A percentile compares a stretch with the other conserved stretches of the same genome.
Conservation (phyloP, 1,140 invertebrate genomes). For the Stegodyphus dumicola region DNA sequence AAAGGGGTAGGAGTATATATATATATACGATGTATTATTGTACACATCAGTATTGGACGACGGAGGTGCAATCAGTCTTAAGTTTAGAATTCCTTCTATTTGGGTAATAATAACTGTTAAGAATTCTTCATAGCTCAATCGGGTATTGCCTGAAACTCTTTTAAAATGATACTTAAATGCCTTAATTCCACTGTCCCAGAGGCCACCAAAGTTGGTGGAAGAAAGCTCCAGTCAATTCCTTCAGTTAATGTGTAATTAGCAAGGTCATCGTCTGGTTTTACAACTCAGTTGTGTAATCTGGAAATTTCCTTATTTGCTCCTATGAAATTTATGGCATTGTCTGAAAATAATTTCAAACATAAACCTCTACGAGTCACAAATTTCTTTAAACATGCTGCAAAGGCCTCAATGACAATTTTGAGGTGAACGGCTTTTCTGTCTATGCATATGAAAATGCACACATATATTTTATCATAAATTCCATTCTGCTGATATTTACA, state of each 20-base stretch:
- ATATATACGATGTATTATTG: too few relatives aligned
- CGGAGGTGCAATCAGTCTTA: background rate
- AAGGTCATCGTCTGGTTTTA: background rate
- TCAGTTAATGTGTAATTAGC: background rate
- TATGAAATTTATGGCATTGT: background rate
- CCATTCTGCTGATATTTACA: background rate
- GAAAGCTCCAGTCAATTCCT: conserved; percentile 14
- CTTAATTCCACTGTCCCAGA: conserved; percentile 10
- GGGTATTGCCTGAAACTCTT: background rate
- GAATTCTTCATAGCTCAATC: conserved; percentile 37
- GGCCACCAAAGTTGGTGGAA: conserved; percentile 18
- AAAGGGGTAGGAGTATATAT: conserved; percentile 67
- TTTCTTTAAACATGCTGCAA: background rate
- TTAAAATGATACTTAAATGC: conserved; percentile 10
- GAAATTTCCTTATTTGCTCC: conserved; percentile 7
- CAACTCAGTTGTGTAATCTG: conserved; percentile 7
- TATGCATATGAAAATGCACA: background rate
- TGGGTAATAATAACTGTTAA: conserved; percentile 15
- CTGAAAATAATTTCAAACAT: background rate
- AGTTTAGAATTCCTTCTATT: conserved; percentile 53
- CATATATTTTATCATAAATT: background rate
- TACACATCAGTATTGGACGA: conserved; percentile 37
- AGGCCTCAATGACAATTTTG: background rate
- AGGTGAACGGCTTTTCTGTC: background rate
- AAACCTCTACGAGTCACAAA: background rate